Evolutionary conservation across 2,797 vertebrate species (phyloP), one percentile per base, ranked within the genome.

Genomic region (Sciaenops ocellatus): DNA sequence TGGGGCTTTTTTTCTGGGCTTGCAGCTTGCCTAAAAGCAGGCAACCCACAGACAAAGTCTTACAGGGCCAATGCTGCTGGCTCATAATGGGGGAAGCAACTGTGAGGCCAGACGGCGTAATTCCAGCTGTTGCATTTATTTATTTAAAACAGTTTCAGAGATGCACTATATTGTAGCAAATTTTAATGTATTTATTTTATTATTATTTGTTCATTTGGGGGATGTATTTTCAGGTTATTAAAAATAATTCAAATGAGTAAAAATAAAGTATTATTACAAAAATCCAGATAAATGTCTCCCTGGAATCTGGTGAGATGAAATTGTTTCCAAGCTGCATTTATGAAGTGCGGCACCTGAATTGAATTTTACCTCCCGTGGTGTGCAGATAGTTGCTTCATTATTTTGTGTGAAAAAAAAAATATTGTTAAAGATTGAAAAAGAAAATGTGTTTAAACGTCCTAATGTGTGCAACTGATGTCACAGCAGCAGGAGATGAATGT

Each of bases 11-110:
- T 38, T 60, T 66, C 34, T n/a, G 26, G 52, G 63, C 42, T 10
- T 46, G 63, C 67, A 34, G 55, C 60, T 67, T 50, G 38, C 59
- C 18, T 65, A 11, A 70, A 79, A 70, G 50, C 73, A 72, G 28
- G 30, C 30, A 34, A 30, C n/a, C 42, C 22, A 54, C 20, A 44
- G 48, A 62, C 26, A 38, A 52, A 48, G 56, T 24, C 38, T 52
- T 24, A 20, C 4, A 10, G 34, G 56, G 69, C n/a, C 65, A 55
- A 13, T 3, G 22, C 12, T 62, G 57, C 54, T 77, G n/a, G 28
- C 34, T 61, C 47, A 30, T 55, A 50, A 69, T 22, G 22, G 22
- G 20, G 4, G 5, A 28, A 69, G 60, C 17, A 50, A 56, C 56
- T 34, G 56, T 41, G 47, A 59, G 38, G 10, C 46, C 79, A 70